phyloP scores from a whole-genome alignment of 2,888 invertebrate genomes.

The Cyclophora albipunctata region DNA sequence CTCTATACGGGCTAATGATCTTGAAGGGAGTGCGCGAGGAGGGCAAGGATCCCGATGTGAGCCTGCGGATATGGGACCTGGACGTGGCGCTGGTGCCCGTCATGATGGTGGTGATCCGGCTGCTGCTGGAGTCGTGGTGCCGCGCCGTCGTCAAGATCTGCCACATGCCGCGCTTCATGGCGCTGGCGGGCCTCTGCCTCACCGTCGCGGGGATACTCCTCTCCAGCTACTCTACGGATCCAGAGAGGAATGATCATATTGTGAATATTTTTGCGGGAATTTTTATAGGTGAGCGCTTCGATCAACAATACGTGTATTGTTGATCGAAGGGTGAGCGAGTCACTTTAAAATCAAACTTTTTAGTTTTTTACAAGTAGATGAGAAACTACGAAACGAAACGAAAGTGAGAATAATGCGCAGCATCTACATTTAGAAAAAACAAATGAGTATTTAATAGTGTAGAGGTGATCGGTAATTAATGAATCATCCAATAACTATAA shows the following conservation, averaged over 20 bases:
- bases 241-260: slow-evolving; percentile 58
- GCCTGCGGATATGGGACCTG: slow-evolving; percentile 73
- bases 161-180: slow-evolving; percentile 76
- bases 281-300: slow-evolving; percentile 57
- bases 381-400: too few relatives aligned
- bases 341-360: too few relatives aligned
- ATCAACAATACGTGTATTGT: background rate
- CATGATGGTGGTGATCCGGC: slow-evolving; percentile 73
- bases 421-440: too few relatives aligned
- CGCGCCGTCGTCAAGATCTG: slow-evolving; percentile 71
- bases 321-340: slow-evolving; percentile 45
- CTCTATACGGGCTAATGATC: slow-evolving; percentile 73
- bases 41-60: slow-evolving; percentile 52
- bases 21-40: slow-evolving; percentile 67
- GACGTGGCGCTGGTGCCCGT: slow-evolving; percentile 77
- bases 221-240: slow-evolving; percentile 66
- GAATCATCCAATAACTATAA: too few relatives aligned
- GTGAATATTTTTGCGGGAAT: slow-evolving; percentile 70
- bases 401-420: slow-evolving; percentile 12
- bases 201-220: slow-evolving; percentile 74
- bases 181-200: slow-evolving; percentile 73
- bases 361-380: too few relatives aligned
- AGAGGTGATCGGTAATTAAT: too few relatives aligned
- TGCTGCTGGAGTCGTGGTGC: slow-evolving; percentile 77
- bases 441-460: too few relatives aligned